Conservation (phyloP, 2,888 invertebrate genomes). For the Peribatodes rhomboidaria region DNA sequence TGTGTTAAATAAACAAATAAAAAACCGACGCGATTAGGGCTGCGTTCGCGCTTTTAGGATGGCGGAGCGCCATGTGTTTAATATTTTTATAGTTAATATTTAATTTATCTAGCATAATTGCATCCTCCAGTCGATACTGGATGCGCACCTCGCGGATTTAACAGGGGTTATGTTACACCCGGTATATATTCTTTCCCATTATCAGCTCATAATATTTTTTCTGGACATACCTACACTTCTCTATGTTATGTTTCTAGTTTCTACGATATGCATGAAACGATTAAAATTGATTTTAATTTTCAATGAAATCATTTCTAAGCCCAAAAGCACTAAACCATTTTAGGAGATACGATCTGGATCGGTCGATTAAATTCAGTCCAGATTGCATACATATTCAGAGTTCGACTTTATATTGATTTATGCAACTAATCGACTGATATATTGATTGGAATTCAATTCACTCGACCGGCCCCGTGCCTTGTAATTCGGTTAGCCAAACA, state of each 20-base stretch:
- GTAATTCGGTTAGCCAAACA: slow-evolving; percentile 80
- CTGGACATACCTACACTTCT: too few species aligned
- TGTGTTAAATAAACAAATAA: too few species aligned
- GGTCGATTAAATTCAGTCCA: slow-evolving; percentile 30
- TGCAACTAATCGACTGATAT: slow-evolving; percentile 49
- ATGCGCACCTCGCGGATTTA: too few species aligned
- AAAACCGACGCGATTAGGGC: too few species aligned
- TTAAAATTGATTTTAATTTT: slow-evolving; percentile 18
- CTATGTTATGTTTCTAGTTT: slow-evolving; percentile 13
- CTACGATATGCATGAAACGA: slow-evolving; percentile 1
- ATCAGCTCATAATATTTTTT: too few species aligned
- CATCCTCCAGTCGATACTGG: too few species aligned
- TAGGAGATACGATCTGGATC: slow-evolving; percentile 35
- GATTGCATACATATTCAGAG: slow-evolving; percentile 44
- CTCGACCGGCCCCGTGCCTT: slow-evolving; percentile 60
- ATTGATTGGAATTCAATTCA: slow-evolving; percentile 70
- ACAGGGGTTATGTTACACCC: too few species aligned
- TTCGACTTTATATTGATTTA: slow-evolving; percentile 53
- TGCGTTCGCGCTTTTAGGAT: too few species aligned
- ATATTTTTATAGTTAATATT: too few species aligned
- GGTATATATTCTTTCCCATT: too few species aligned
- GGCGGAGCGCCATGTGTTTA: too few species aligned
- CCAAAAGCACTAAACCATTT: slow-evolving; percentile 29
- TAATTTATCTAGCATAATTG: too few species aligned
- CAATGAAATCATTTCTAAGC: slow-evolving; percentile 24